A percentile compares a stretch with the other conserved stretches of the same genome.
Evolutionary conservation across 2,888 invertebrate species (phyloP).

Genomic region (Acleris sparsana): DNA sequence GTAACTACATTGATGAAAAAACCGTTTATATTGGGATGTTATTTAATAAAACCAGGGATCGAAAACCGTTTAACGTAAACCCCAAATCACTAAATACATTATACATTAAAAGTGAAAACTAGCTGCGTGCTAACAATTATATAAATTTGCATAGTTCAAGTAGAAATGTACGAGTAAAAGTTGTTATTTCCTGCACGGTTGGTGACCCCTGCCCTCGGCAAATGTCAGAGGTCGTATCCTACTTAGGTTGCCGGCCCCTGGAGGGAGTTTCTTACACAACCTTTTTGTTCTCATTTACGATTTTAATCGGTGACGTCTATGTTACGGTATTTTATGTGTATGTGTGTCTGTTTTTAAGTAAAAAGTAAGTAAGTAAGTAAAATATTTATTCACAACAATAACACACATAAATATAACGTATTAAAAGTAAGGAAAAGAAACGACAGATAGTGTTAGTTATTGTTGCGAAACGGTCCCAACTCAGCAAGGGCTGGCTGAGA

Average conservation of each 20-base stretch:
- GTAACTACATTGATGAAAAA: background rate
- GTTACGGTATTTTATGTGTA: background rate
- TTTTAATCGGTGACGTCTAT: conserved; percentile 9
- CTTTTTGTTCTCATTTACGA: conserved; percentile 17
- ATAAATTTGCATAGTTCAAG: conserved; percentile 28
- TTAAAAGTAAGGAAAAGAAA: too few relatives aligned
- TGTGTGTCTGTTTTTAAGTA: too few relatives aligned
- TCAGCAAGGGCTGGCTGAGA: too few relatives aligned
- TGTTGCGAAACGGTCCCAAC: too few relatives aligned
- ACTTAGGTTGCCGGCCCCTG: conserved; percentile 36
- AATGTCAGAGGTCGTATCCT: conserved; percentile 51
- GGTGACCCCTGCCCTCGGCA: conserved; percentile 48
- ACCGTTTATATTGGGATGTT: too few relatives aligned
- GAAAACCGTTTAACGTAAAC: conserved; percentile 15
- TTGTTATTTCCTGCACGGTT: conserved; percentile 36
- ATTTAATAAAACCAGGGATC: conserved; percentile 3
- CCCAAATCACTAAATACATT: conserved; percentile 31
- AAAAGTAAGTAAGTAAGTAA: too few relatives aligned
- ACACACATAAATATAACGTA: too few relatives aligned
- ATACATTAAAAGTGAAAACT: conserved; percentile 32
- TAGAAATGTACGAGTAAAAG: conserved; percentile 24
- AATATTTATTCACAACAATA: too few relatives aligned
- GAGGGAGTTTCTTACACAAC: conserved; percentile 21
- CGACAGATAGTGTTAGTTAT: too few relatives aligned
- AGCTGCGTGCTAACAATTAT: conserved; percentile 27